These are phyloP conservation scores for Sminthurinus aureus DNA, from an alignment of 2,888 invertebrate genomes.

Conservation along the genomic window DNA sequence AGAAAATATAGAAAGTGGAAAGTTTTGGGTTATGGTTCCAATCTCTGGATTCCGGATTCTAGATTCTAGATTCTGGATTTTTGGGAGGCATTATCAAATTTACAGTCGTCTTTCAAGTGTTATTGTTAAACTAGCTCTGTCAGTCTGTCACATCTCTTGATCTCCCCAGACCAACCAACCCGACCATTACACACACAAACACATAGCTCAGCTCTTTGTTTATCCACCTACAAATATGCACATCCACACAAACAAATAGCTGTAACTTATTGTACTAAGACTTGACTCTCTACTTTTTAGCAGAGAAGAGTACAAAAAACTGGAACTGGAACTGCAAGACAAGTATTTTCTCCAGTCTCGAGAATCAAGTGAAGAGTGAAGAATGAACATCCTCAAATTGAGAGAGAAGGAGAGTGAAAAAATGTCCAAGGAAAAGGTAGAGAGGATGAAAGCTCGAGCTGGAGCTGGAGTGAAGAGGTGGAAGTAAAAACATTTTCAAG, in stretches of 20 bases:
- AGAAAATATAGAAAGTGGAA: too few species aligned
- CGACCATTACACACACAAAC: too few species aligned
- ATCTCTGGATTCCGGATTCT: conserved; percentile 21
- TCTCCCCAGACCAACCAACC: conserved; percentile 26
- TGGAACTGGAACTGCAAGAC: too few species aligned
- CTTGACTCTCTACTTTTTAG: not conserved
- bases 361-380: not conserved
- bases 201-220: conserved; percentile 27
- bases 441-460: conserved; percentile 31
- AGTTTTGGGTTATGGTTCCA: conserved; percentile 32
- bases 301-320: not conserved
- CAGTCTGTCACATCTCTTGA: conserved; percentile 34
- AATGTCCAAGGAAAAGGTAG: conserved; percentile 9
- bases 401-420: not conserved
- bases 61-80: not conserved
- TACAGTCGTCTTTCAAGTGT: conserved; percentile 52
- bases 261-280: conserved; percentile 9
- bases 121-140: conserved; percentile 47
- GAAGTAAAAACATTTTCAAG: conserved; percentile 56
- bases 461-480: not conserved
- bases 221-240: conserved; percentile 37
- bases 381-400: too few species aligned
- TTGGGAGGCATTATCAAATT: conserved; percentile 53
- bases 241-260: conserved; percentile 21
- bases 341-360: not conserved